Percentiles rank a stretch among this genome's conserved stretches.
Conservation (phyloP, 2,888 invertebrate species). For the Tetranychus truncatus region DNA sequence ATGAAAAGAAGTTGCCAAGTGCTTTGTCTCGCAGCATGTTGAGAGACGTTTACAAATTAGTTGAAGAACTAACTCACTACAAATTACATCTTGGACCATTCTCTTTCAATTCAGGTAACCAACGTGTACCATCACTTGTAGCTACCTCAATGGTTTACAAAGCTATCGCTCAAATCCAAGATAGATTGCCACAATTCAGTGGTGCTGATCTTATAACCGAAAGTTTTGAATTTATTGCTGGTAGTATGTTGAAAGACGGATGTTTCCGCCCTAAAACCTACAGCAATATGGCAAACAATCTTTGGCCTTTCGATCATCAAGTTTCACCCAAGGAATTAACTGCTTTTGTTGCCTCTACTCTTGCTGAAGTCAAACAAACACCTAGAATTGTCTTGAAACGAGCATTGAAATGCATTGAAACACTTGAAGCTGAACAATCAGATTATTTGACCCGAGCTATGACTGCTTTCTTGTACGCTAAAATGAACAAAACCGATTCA, state of each 20-base stretch:
- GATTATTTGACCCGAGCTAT: background rate
- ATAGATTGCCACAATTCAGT: background rate
- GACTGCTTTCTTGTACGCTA: background rate
- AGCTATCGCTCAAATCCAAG: slow-evolving; percentile 8
- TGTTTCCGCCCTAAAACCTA: slow-evolving; percentile 10
- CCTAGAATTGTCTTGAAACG: background rate
- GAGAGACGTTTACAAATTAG: background rate
- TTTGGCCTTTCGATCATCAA: slow-evolving; percentile 11
- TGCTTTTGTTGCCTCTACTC: background rate
- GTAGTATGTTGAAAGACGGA: slow-evolving; percentile 4
- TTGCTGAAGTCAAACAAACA: background rate
- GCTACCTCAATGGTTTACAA: slow-evolving; percentile 7
- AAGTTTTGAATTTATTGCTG: slow-evolving; percentile 5
- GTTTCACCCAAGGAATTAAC: background rate
- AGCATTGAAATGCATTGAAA: background rate
- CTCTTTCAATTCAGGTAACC: background rate
- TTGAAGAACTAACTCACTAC: slow-evolving; percentile 1
- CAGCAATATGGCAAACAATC: background rate
- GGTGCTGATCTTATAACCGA: background rate
- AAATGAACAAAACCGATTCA: background rate
- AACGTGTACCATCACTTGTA: background rate
- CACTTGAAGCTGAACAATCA: no score
- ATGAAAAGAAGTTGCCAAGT: background rate
- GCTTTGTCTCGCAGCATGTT: background rate
- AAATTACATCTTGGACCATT: slow-evolving; percentile 11